Percentiles rank a stretch among this genome's conserved stretches.
phyloP scores from a whole-genome alignment of 1,140 invertebrate genomes.

The Bicyclus anynana region DNA sequence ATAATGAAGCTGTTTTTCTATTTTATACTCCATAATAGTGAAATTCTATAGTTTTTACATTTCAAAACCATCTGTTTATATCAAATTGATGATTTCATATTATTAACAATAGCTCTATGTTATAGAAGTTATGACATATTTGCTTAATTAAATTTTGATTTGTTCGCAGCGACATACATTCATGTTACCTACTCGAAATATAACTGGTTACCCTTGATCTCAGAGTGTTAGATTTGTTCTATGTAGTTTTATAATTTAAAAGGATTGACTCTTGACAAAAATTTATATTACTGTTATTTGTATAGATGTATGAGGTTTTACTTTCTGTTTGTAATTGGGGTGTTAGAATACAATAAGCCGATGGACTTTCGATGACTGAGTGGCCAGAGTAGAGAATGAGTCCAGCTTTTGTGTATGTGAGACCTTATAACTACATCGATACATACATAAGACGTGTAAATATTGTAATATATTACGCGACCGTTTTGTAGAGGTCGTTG shows the following conservation, averaged over 20 bases:
- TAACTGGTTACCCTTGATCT: constrained; percentile 59
- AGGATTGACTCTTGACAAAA: constrained; percentile 53
- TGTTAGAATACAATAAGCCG: constrained; percentile 66
- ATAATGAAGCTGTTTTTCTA: no score
- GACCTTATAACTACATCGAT: constrained; percentile 46
- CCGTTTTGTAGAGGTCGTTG: constrained; percentile 67
- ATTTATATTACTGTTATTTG: constrained; percentile 73
- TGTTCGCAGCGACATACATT: constrained; percentile 45
- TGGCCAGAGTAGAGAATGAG: constrained; percentile 52
- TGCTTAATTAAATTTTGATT: no score
- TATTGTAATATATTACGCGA: constrained; percentile 73
- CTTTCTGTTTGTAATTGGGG: constrained; percentile 60
- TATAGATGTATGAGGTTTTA: constrained; percentile 63
- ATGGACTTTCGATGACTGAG: constrained; percentile 73
- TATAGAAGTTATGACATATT: no score
- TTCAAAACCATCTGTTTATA: no score
- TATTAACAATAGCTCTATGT: no score
- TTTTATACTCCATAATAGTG: no score
- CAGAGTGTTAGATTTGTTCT: constrained; percentile 68
- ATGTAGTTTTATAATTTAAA: constrained; percentile 67
- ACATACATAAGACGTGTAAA: constrained; percentile 72
- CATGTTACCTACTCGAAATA: constrained; percentile 36
- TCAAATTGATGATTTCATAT: no score
- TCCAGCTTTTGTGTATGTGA: constrained; percentile 61
- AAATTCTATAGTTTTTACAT: no score